Evolutionary conservation across 2,888 invertebrate species (phyloP).

Genomic region (Sinotaia quadrata): DNA sequence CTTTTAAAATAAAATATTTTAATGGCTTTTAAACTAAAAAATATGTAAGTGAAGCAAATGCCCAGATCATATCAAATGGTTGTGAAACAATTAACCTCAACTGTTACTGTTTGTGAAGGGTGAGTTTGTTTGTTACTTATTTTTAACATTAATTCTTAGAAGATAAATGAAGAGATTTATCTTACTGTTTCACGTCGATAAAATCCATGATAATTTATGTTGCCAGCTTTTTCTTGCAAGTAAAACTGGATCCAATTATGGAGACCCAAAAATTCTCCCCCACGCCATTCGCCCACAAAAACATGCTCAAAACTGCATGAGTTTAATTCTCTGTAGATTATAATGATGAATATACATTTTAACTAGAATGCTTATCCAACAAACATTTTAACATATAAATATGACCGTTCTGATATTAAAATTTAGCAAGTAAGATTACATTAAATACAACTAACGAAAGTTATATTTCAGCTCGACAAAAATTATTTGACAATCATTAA

Average conservation of each 20-base stretch:
- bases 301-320: conserved; percentile 73
- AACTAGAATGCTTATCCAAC: not conserved
- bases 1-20: too few species aligned
- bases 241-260: conserved; percentile 73
- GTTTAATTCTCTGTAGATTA: conserved; percentile 26
- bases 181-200: conserved; percentile 69
- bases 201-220: conserved; percentile 71
- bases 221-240: conserved; percentile 69
- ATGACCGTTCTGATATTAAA: not conserved
- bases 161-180: too few species aligned
- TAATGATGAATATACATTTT: not conserved
- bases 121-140: too few species aligned
- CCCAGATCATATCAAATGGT: too few species aligned
- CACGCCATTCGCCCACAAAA: conserved; percentile 71
- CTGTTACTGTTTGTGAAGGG: too few species aligned
- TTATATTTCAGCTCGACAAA: too few species aligned
- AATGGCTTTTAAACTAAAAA: too few species aligned
- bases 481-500: too few species aligned
- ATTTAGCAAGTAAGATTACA: not conserved
- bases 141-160: too few species aligned
- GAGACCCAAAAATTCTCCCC: conserved; percentile 68
- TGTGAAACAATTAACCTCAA: too few species aligned
- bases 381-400: not conserved
- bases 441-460: too few species aligned
- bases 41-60: too few species aligned